Evolutionary conservation across 2,797 vertebrate species (phyloP).

Genomic region (Sebastes nivosus): DNA sequence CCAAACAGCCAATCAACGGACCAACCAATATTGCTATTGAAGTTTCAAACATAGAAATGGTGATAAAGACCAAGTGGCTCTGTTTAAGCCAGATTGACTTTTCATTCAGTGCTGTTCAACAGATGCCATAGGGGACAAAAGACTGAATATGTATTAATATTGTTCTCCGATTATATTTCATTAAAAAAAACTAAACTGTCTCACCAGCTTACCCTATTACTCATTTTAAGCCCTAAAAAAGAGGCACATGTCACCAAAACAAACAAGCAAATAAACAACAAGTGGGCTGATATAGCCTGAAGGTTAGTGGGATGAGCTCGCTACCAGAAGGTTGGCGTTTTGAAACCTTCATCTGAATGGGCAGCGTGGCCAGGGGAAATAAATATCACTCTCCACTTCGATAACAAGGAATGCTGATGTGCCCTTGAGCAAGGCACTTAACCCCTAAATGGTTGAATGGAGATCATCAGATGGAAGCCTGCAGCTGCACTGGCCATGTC

Average conservation of each 20-base stretch:
- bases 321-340: slow-evolving; percentile 42
- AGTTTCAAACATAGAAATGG: not conserved
- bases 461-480: slow-evolving; percentile 10
- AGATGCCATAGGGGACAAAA: slow-evolving; percentile 63
- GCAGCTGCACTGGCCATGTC: not conserved
- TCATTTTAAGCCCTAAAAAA: slow-evolving; percentile 59
- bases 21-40: not conserved
- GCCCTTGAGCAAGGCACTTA: slow-evolving; percentile 32
- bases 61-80: slow-evolving; percentile 24
- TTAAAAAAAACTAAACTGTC: slow-evolving; percentile 40
- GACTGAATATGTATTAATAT: slow-evolving; percentile 56
- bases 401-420: slow-evolving; percentile 33
- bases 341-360: slow-evolving; percentile 43
- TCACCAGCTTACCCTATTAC: slow-evolving; percentile 54
- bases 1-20: not conserved
- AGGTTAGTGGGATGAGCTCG: slow-evolving; percentile 54
- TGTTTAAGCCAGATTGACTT: slow-evolving; percentile 57
- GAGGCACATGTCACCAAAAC: slow-evolving; percentile 63
- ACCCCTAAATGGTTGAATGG: slow-evolving; percentile 14
- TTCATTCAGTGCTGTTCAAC: slow-evolving; percentile 49
- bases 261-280: slow-evolving; percentile 62
- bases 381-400: slow-evolving; percentile 10
- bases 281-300: slow-evolving; percentile 61
- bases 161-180: slow-evolving; percentile 59
- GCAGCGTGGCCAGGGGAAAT: slow-evolving; percentile 18